These are phyloP conservation scores for Python bivittatus DNA, from an alignment of 2,113 vertebrate species.

Conservation along the genomic window DNA sequence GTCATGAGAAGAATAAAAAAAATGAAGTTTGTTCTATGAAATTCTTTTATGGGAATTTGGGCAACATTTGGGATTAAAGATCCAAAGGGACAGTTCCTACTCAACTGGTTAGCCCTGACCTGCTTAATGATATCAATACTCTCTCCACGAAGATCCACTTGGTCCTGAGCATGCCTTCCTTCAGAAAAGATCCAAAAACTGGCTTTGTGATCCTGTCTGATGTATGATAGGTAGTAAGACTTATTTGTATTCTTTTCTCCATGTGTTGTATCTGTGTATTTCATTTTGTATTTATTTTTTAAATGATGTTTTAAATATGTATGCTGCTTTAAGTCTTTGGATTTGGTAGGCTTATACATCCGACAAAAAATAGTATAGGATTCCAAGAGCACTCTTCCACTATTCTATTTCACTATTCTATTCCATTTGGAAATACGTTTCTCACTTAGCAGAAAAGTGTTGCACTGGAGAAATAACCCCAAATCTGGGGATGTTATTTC, in stretches of 20 bases:
- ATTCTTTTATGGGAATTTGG: not conserved
- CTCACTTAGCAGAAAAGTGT: not conserved
- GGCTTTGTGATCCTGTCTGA: not conserved
- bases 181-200: not conserved
- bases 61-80: not conserved
- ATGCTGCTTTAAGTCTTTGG: not conserved
- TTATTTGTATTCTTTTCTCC: not conserved
- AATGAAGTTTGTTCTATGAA: not conserved
- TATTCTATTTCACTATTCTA: too few relatives aligned
- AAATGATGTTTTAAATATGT: not conserved
- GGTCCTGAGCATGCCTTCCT: not conserved
- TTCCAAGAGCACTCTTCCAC: not conserved
- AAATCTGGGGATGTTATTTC: not conserved
- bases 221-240: not conserved
- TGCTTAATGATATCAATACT: not conserved
- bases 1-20: not conserved
- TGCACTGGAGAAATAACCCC: not conserved
- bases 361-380: not conserved
- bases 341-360: not conserved
- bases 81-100: not conserved
- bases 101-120: not conserved
- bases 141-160: not conserved
- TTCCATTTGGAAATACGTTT: not conserved
- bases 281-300: not conserved
- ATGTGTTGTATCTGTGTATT: not conserved